Conservation (phyloP, 2,888 invertebrate genomes). For the Leptinotarsa haldemani region DNA sequence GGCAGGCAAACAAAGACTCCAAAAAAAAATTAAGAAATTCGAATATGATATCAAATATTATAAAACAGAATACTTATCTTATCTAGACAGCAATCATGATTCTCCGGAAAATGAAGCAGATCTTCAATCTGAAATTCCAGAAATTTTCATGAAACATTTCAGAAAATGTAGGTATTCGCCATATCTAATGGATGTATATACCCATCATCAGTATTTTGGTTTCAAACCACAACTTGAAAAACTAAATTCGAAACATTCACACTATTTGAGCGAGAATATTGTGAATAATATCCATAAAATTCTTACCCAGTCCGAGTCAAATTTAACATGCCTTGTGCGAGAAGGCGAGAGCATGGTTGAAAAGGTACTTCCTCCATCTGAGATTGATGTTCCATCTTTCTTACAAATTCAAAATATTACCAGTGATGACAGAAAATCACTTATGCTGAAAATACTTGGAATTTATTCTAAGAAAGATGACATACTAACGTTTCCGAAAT, state of each 20-base stretch:
- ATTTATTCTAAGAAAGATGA: conserved; percentile 8
- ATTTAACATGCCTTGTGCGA: conserved; percentile 59
- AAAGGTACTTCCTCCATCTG: conserved; percentile 41
- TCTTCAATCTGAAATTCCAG: neutral
- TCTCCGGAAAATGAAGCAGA: neutral
- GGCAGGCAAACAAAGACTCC: conserved; percentile 70
- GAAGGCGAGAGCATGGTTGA: conserved; percentile 46
- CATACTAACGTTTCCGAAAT: conserved; percentile 67
- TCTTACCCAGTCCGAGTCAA: conserved; percentile 46
- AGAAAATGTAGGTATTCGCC: conserved; percentile 73
- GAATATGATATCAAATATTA: too few relatives aligned
- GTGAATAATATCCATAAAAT: conserved; percentile 71
- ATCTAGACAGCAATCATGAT: neutral
- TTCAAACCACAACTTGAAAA: conserved; percentile 78
- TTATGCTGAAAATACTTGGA: conserved; percentile 51
- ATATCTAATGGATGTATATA: conserved; percentile 77
- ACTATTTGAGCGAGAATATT: conserved; percentile 72
- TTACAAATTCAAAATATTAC: conserved; percentile 57
- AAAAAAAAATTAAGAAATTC: conserved; percentile 75
- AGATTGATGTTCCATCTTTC: conserved; percentile 58
- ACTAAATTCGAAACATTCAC: conserved; percentile 71
- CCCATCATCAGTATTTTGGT: conserved; percentile 73
- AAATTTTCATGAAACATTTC: conserved; percentile 67
- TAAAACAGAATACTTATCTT: conserved; percentile 62
- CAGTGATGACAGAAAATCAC: conserved; percentile 53